Evolutionary conservation across 2,797 vertebrate species (phyloP).

Genomic region (Clarias platycephalus): DNA sequence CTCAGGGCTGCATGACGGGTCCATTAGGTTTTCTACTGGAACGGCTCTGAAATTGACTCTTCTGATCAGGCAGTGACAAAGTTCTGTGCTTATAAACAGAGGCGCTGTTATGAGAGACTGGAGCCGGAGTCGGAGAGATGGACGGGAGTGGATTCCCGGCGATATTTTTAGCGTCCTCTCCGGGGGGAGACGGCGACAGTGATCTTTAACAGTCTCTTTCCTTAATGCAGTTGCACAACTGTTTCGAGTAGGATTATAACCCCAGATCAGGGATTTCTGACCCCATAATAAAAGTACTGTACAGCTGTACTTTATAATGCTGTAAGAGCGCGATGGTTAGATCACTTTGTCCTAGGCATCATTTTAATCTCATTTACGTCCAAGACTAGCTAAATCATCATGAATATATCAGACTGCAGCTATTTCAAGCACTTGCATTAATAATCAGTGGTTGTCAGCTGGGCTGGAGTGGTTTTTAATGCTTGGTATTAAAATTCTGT

Average conservation of each 20-base stretch:
- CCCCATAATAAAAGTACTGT: constrained; percentile 15
- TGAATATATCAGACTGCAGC: constrained; percentile 23
- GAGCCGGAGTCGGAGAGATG: constrained; percentile 21
- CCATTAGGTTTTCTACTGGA: constrained; percentile 35
- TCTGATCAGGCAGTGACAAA: constrained; percentile 48
- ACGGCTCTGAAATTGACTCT: constrained; percentile 19
- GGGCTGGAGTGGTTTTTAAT: constrained; percentile 5
- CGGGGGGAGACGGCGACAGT: neutral
- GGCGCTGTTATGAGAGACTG: constrained; percentile 28
- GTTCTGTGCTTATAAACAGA: constrained; percentile 52
- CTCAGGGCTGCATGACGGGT: constrained; percentile 34
- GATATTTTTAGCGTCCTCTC: constrained; percentile 19
- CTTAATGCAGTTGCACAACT: constrained; percentile 6
- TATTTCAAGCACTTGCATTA: constrained; percentile 43
- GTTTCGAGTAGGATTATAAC: constrained; percentile 29
- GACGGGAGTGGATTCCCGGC: constrained; percentile 16
- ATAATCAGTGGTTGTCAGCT: constrained; percentile 29
- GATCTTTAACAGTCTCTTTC: constrained; percentile 36
- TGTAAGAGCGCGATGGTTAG: constrained; percentile 2
- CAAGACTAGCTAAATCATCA: constrained; percentile 37
- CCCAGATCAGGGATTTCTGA: constrained; percentile 11
- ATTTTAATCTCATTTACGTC: constrained; percentile 39
- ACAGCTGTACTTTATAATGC: constrained; percentile 22
- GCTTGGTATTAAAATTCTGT: constrained; percentile 28
- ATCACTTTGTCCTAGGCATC: constrained; percentile 26